A percentile compares a stretch with the other conserved stretches of the same genome.
These are phyloP conservation scores for Lucinisca nassula DNA, from an alignment of 2,888 invertebrate genomes.

Conservation along the genomic window DNA sequence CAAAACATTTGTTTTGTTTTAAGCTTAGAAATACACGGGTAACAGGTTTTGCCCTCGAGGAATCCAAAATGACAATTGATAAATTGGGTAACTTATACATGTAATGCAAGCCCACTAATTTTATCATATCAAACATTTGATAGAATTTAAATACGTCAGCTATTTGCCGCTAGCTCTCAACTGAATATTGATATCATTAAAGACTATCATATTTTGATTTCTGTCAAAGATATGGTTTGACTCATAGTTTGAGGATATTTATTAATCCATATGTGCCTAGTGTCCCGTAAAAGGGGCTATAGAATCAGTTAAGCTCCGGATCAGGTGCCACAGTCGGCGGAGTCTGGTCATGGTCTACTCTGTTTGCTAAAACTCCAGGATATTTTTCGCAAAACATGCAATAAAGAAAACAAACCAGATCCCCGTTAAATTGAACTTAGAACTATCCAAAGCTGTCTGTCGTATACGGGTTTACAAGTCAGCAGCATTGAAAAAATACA, in stretches of 20 bases:
- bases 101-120: background rate
- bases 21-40: background rate
- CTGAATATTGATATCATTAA: background rate
- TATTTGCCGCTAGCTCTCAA: constrained; percentile 14
- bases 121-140: constrained; percentile 1
- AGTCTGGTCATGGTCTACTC: too few relatives aligned
- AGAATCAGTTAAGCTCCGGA: too few relatives aligned
- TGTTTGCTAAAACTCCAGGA: too few relatives aligned
- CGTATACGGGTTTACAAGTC: too few relatives aligned
- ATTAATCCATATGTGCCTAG: too few relatives aligned
- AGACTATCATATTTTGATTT: background rate
- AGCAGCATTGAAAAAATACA: too few relatives aligned
- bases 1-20: background rate
- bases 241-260: background rate
- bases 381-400: too few relatives aligned
- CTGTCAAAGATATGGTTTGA: background rate
- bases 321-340: too few relatives aligned
- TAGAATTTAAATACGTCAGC: background rate
- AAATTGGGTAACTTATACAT: constrained; percentile 2
- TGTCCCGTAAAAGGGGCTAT: too few relatives aligned
- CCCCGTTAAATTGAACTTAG: too few relatives aligned
- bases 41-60: background rate
- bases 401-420: too few relatives aligned
- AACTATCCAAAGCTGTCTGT: too few relatives aligned
- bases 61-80: background rate